Evolutionary conservation across 2,113 vertebrate species (phyloP).

Genomic region (Neolamprologus modestus): DNA sequence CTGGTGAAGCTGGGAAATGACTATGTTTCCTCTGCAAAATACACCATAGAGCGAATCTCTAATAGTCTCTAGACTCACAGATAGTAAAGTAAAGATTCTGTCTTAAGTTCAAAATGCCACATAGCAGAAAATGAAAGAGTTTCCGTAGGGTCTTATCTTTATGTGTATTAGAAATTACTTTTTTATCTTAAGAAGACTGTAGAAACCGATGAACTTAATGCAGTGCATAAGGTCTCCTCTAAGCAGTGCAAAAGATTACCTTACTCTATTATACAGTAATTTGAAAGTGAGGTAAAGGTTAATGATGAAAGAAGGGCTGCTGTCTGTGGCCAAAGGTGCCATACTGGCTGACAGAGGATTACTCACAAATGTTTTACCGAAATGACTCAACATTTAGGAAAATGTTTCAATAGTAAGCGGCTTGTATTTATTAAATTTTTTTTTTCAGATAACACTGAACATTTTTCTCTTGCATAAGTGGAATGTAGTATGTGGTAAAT

Average conservation of each 20-base stretch:
- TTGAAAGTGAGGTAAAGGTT: slow-evolving; percentile 69
- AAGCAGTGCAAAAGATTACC: slow-evolving; percentile 59
- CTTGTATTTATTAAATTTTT: background rate
- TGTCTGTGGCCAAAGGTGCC: slow-evolving; percentile 46
- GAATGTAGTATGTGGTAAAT: background rate
- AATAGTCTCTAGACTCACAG: background rate
- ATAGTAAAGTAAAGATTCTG: slow-evolving; percentile 20
- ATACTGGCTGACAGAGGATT: slow-evolving; percentile 30
- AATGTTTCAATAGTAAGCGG: slow-evolving; percentile 5
- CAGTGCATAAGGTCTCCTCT: slow-evolving; percentile 52
- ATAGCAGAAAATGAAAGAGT: slow-evolving; percentile 40
- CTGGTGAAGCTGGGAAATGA: background rate
- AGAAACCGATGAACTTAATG: slow-evolving; percentile 60
- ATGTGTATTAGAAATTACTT: slow-evolving; percentile 55
- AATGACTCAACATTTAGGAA: slow-evolving; percentile 15
- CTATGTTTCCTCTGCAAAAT: background rate
- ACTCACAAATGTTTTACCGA: slow-evolving; percentile 25
- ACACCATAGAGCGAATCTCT: background rate
- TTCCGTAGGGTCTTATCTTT: slow-evolving; percentile 44
- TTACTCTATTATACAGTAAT: slow-evolving; percentile 64
- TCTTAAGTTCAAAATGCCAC: slow-evolving; percentile 45
- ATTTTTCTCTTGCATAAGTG: background rate
- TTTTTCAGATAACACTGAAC: background rate
- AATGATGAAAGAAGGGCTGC: slow-evolving; percentile 59
- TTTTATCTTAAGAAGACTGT: slow-evolving; percentile 47